Percentiles rank a stretch among this genome's conserved stretches.
phyloP scores from a whole-genome alignment of 2,113 vertebrate genomes.

The Corythornis vintsioides region DNA sequence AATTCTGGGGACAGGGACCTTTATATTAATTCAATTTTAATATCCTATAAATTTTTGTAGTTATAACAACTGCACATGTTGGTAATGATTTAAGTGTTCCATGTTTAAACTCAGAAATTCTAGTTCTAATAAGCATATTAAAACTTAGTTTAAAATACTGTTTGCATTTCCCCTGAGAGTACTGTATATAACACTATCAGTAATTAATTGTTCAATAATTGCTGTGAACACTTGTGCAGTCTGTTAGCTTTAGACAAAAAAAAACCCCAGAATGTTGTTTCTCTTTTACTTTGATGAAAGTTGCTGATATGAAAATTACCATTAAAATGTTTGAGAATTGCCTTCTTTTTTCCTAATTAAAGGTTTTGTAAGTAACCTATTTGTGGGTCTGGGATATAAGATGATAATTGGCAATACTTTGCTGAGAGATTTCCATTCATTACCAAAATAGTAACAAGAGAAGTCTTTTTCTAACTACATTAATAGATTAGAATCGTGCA shows the following conservation, averaged over 20 bases:
- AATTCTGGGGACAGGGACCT: neutral
- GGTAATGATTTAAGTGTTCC: neutral
- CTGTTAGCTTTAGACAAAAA: neutral
- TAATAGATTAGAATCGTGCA: neutral
- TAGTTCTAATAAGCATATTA: neutral
- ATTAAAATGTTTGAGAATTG: neutral
- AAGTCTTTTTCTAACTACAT: neutral
- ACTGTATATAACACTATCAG: neutral
- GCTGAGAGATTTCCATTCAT: neutral
- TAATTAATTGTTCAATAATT: constrained; percentile 1
- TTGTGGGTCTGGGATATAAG: neutral
- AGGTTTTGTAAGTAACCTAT: neutral
- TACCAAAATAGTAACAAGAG: neutral
- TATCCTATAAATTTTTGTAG: neutral
- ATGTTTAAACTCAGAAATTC: neutral
- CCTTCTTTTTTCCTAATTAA: constrained; percentile 1
- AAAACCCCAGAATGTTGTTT: neutral
- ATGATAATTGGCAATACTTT: neutral
- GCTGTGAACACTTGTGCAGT: neutral
- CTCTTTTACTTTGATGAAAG: neutral
- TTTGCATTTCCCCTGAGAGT: neutral
- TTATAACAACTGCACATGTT: neutral
- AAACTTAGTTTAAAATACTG: neutral
- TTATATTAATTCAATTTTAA: neutral
- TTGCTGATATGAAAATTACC: neutral